Conservation (phyloP, 2,888 invertebrate species). For the Diploptera punctata region DNA sequence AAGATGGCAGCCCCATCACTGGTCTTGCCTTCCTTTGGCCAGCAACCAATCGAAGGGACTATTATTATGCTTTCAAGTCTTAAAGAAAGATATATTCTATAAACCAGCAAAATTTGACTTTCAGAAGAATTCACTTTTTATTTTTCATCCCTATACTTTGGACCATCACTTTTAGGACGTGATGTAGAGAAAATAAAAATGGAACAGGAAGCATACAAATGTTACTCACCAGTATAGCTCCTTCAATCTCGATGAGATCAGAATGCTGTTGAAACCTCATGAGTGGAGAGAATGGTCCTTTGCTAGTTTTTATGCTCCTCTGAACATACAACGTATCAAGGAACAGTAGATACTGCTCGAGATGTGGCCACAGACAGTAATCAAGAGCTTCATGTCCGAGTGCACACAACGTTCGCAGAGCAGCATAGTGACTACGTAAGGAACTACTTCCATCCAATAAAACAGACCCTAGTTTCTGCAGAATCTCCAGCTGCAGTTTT, state of each 20-base stretch:
- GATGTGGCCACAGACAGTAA: conserved; percentile 41
- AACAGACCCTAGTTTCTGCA: conserved; percentile 38
- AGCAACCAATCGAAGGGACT: too few species aligned
- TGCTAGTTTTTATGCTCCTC: neutral
- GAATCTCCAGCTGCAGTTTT: conserved; percentile 34
- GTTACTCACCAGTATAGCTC: conserved; percentile 35
- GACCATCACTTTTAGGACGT: too few species aligned
- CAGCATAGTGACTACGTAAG: conserved; percentile 37
- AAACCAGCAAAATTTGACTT: too few species aligned
- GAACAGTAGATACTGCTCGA: conserved; percentile 30
- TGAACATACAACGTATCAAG: conserved; percentile 5
- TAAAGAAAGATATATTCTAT: too few species aligned
- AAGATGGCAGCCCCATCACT: too few species aligned
- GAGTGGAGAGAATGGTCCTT: neutral
- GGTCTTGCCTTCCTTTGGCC: too few species aligned
- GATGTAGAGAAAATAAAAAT: too few species aligned
- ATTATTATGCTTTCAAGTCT: too few species aligned
- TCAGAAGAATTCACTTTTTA: too few species aligned
- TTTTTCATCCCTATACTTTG: too few species aligned
- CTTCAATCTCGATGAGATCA: conserved; percentile 31
- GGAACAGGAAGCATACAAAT: too few species aligned
- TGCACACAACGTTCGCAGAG: conserved; percentile 31
- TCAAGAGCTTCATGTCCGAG: conserved; percentile 39
- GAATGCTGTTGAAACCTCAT: neutral
- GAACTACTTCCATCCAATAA: conserved; percentile 36